A percentile compares a stretch with the other conserved stretches of the same genome.
phyloP scores from a whole-genome alignment of 2,113 vertebrate genomes.

The Camelus bactrianus region DNA sequence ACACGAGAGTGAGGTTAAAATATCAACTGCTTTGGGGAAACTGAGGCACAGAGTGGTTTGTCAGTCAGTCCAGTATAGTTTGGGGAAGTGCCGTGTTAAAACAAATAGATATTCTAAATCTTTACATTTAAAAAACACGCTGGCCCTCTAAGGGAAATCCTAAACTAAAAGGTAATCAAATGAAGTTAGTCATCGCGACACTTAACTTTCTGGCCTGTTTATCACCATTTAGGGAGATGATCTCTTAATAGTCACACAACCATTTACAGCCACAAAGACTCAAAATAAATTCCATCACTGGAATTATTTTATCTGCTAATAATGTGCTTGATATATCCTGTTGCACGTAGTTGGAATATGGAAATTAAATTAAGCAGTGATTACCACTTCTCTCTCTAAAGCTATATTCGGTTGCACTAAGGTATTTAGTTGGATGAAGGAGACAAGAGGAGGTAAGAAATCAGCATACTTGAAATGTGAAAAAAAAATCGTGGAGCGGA shows the following conservation, averaged over 20 bases:
- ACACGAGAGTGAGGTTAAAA: not conserved
- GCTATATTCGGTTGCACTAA: constrained; percentile 31
- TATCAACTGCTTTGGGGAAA: not conserved
- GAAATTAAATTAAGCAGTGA: constrained; percentile 69
- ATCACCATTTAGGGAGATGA: not conserved
- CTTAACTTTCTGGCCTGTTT: not conserved
- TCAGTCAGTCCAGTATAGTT: not conserved
- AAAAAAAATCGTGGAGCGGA: not conserved
- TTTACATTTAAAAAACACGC: not conserved
- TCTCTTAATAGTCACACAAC: not conserved
- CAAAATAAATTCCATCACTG: constrained; percentile 14
- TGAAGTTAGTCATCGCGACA: not conserved
- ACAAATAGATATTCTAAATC: not conserved
- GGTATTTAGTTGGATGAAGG: constrained; percentile 16
- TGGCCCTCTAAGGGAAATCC: not conserved
- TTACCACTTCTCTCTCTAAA: constrained; percentile 45
- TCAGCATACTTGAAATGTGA: constrained; percentile 54
- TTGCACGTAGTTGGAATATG: not conserved
- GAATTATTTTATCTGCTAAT: constrained; percentile 51
- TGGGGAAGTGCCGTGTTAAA: not conserved
- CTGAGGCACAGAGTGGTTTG: not conserved
- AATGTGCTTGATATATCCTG: constrained; percentile 1
- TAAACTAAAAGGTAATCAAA: not conserved
- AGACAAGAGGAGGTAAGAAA: constrained; percentile 29
- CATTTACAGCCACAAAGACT: constrained; percentile 31